Evolutionary conservation across 2,113 vertebrate species (phyloP), one percentile per base, ranked within the genome.

Genomic region (Theristicus caerulescens): DNA sequence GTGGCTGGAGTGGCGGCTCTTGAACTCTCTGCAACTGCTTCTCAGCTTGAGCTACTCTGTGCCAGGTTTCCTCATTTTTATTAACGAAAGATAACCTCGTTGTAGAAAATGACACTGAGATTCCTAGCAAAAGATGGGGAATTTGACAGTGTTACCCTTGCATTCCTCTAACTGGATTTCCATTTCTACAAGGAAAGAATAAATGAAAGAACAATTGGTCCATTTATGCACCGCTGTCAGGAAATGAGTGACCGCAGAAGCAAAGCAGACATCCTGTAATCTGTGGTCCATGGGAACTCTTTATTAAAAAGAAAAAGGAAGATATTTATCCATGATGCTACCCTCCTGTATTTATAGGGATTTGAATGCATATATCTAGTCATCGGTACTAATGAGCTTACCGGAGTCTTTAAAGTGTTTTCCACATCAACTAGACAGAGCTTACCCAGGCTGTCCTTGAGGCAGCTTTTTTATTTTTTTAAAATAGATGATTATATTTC

Each of bases 351-450:
- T 95, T 95, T 93, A 18, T 49, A 66, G 38, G 55, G 54, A 64
- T 97, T 91, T 67, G 55, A 77, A 69, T 57, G 29, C 51, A 40
- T 81, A 3, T 82, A 55, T 86, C 49, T 52, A 81, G 76, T 91
- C 85, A 54, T 62, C 80, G 51, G 83, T 96, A 80, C 94, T 96
- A 96, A 97, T 95, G 93, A 97, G 89, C 73, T 96, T 97, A 77
- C 90, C 71, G 38, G 91, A 92, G 72, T 89, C 90, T 89, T 95
- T 91, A 82, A 91, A 96, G 57, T 78, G 62, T 82, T 95, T 94
- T 83, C 52, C 86, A 82, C 61, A 96, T 85, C 72, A 94, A 64
- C 46, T 27, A 84, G 94, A 72, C 80, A 73, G 80, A 61, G 22
- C 74, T 78, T 62, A 46, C 51, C 36, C 80, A 57, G 40, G 36